phyloP scores from a whole-genome alignment of 2,113 vertebrate species.

The Cepphus grylle region DNA sequence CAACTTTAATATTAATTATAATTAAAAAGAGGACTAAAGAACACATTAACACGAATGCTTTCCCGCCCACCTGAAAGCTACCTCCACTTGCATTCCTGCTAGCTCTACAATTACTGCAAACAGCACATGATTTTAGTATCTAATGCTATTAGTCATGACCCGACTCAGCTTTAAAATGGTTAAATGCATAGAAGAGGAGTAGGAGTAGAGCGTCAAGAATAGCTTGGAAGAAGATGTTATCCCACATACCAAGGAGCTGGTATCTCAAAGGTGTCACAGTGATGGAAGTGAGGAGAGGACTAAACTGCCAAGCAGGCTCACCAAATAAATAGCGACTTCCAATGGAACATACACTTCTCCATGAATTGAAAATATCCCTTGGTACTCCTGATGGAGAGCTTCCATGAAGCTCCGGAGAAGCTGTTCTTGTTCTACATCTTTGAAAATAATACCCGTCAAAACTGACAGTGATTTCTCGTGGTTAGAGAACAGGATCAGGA shows the following conservation, averaged over 20 bases:
- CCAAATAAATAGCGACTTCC: neutral
- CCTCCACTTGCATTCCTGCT: neutral
- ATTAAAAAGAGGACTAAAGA: neutral
- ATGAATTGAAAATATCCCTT: neutral
- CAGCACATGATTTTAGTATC: constrained; percentile 31
- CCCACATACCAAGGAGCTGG: constrained; percentile 49
- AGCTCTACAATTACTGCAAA: neutral
- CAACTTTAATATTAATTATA: neutral
- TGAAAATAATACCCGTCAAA: neutral
- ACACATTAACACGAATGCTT: neutral
- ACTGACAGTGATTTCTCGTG: neutral
- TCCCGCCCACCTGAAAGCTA: neutral
- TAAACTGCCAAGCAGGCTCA: neutral
- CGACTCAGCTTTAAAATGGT: constrained; percentile 62
- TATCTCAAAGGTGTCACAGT: constrained; percentile 53
- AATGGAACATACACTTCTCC: neutral
- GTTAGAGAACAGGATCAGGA: neutral
- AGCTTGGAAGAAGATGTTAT: constrained; percentile 65
- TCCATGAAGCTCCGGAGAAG: neutral
- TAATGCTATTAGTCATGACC: constrained; percentile 63
- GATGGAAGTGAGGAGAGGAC: constrained; percentile 45
- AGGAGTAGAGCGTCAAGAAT: constrained; percentile 51
- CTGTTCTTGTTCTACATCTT: neutral
- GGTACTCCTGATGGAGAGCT: neutral
- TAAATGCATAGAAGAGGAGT: constrained; percentile 61